phyloP scores from a whole-genome alignment of 2,888 invertebrate species.

The Tetragonisca angustula region DNA sequence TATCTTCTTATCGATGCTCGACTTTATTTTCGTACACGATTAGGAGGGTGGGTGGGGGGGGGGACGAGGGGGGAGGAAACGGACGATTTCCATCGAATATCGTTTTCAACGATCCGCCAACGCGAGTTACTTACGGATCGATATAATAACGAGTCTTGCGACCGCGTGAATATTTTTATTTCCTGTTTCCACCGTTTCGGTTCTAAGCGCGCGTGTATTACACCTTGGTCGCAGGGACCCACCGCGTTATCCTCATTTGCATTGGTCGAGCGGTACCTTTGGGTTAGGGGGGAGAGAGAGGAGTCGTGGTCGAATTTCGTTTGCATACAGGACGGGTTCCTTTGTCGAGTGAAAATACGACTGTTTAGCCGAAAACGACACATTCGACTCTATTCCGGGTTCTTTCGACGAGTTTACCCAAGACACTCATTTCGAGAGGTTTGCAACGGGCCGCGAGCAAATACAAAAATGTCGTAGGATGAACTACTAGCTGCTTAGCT shows the following conservation, averaged over 20 bases:
- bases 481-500: background rate
- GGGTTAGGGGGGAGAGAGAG: background rate
- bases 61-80: too few relatives aligned
- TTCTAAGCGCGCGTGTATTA: conserved; percentile 7
- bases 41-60: too few relatives aligned
- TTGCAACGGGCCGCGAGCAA: background rate
- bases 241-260: conserved; percentile 38
- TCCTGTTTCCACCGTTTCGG: conserved; percentile 18
- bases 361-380: background rate
- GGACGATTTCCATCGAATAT: background rate
- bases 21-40: background rate
- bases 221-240: conserved; percentile 11
- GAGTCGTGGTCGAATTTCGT: conserved; percentile 8
- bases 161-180: conserved; percentile 35
- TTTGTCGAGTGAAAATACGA: conserved; percentile 1
- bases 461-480: background rate
- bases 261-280: conserved; percentile 15
- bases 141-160: background rate
- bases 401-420: background rate
- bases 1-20: conserved; percentile 16
- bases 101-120: background rate
- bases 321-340: conserved; percentile 2
- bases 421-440: background rate
- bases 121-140: background rate
- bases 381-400: background rate